Conservation (phyloP, 2,888 invertebrate genomes). For the Archaeoteleia sp. region DNA sequence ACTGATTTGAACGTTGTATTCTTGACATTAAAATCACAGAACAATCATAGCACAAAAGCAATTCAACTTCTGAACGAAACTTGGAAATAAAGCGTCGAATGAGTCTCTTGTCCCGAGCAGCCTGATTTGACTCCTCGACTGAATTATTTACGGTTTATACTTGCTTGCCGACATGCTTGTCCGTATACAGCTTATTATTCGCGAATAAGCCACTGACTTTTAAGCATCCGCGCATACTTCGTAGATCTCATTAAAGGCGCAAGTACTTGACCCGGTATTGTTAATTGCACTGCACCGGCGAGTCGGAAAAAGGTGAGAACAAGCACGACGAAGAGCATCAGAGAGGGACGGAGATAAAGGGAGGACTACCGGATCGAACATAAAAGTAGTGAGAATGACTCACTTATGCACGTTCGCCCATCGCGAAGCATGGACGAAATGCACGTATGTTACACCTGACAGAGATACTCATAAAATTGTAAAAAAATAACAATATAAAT, state of each 20-base stretch:
- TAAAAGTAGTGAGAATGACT: constrained; percentile 49
- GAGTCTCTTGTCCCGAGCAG: constrained; percentile 26
- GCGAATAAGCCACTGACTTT: constrained; percentile 51
- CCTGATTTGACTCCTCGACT: constrained; percentile 35
- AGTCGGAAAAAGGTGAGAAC: constrained; percentile 43
- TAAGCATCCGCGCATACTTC: constrained; percentile 49
- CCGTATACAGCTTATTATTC: constrained; percentile 43
- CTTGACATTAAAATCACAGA: no score
- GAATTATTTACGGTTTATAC: constrained; percentile 37
- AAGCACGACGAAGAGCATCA: constrained; percentile 25
- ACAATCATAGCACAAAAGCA: no score
- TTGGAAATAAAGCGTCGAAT: constrained; percentile 18
- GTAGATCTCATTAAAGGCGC: constrained; percentile 53
- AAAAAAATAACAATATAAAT: constrained; percentile 19
- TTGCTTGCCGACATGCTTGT: constrained; percentile 24
- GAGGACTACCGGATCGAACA: constrained; percentile 49
- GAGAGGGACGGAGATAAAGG: constrained; percentile 18
- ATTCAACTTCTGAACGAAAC: background rate
- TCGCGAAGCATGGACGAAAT: constrained; percentile 27
- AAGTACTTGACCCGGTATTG: constrained; percentile 54
- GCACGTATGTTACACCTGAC: constrained; percentile 22
- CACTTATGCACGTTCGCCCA: constrained; percentile 54
- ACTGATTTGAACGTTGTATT: no score
- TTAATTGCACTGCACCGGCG: constrained; percentile 52
- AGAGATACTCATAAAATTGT: constrained; percentile 14